Evolutionary conservation across 2,888 invertebrate genomes (phyloP).

Genomic region (Escarpia spicata): DNA sequence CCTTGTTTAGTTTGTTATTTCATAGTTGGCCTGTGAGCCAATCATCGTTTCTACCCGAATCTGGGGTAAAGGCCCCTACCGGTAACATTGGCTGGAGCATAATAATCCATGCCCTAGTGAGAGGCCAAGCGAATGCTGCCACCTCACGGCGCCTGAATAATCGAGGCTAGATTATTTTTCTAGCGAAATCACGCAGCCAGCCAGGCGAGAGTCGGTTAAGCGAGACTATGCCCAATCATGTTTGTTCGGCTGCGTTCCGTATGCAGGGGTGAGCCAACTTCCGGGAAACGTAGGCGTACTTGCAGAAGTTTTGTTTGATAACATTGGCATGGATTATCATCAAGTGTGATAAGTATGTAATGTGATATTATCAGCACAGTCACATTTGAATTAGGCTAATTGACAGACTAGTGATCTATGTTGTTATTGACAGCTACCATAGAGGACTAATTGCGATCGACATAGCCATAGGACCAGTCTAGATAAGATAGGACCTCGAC

Average conservation of each 20-base stretch:
- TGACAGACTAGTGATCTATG: neutral
- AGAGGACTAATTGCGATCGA: neutral
- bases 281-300: slow-evolving; percentile 2
- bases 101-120: too few relatives aligned
- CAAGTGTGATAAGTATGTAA: slow-evolving; percentile 7
- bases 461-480: neutral
- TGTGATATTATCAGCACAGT: neutral
- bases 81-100: too few relatives aligned
- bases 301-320: neutral
- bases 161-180: too few relatives aligned
- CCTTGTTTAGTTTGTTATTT: too few relatives aligned
- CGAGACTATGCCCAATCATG: neutral
- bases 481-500: too few relatives aligned
- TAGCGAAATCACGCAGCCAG: too few relatives aligned
- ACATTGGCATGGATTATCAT: slow-evolving; percentile 4
- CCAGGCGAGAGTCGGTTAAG: too few relatives aligned
- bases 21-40: too few relatives aligned
- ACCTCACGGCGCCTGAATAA: too few relatives aligned
- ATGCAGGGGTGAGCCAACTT: neutral
- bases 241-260: neutral
- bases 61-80: too few relatives aligned
- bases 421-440: neutral
- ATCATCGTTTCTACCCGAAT: too few relatives aligned
- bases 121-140: too few relatives aligned
- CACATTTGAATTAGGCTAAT: neutral